Evolutionary conservation across 2,113 vertebrate species (phyloP), one percentile per base, ranked within the genome.

Genomic region (Ciconia maguari): DNA sequence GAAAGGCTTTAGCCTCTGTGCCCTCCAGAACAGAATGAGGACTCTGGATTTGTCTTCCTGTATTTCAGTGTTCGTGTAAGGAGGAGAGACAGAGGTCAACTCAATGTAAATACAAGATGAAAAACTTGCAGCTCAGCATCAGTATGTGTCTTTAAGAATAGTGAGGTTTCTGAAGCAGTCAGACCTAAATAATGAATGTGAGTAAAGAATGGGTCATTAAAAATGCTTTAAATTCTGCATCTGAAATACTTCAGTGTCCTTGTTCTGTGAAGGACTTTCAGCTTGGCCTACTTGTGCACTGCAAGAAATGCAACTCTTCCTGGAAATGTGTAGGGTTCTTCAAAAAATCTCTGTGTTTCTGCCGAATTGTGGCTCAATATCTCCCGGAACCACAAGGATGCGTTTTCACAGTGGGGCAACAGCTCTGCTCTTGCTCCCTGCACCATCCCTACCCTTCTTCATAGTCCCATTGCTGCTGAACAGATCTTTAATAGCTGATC

Each of bases 141-240:
- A 49, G 57, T 42, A 34, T 49, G 54, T 80, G 61, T 68, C 95
- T 90, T 71, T 27, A 72, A 81, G 77, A 75, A 93, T 22, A 7
- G 0, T 48, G 61, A 46, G 66, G 49, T 88, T 93, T 92, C 75
- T 83, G 90, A 93, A 85, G 54, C 44, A 91, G 38, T 74, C 87
- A 91, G 58, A 86, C 13, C 79, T 94, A 76, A 97, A 95, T 92
- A 95, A 95, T 94, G 54, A 80, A 93, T 92, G 85, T 85, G 85
- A 88, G 75, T 80, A 93, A 94, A 94, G 95, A 96, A 61, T 52
- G 54, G 60, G 57, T 61, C 79, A 93, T 92, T 90, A 92, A 86
- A 95, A 94, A 93, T 80, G 71, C 68, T 83, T 90, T 79, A 92
- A 89, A 61, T 92, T 84, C 90, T 94, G 93, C 95, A 94, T 82